phyloP scores from a whole-genome alignment of 2,797 vertebrate genomes.

The Oceanodroma leucorhoa region DNA sequence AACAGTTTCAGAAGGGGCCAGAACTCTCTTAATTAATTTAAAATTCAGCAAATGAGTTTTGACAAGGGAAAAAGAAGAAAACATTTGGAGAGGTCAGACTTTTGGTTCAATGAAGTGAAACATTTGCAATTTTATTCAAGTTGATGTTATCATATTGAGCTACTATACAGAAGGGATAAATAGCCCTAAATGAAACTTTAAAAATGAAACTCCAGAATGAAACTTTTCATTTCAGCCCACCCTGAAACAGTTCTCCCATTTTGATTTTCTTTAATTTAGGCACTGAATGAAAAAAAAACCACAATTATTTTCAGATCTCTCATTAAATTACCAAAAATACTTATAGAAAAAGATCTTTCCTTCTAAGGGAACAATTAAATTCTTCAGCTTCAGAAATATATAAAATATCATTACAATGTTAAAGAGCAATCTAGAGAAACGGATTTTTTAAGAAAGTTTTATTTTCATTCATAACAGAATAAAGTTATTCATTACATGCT shows the following conservation, averaged over 20 bases:
- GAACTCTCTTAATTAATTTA: not conserved
- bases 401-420: not conserved
- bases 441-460: slow-evolving; percentile 6
- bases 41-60: not conserved
- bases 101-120: not conserved
- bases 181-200: not conserved
- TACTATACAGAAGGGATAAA: not conserved
- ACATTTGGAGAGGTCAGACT: not conserved
- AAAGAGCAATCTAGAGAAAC: not conserved
- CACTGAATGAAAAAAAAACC: not conserved
- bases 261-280: not conserved
- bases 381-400: not conserved
- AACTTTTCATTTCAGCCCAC: not conserved
- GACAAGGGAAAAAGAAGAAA: not conserved
- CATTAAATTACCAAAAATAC: not conserved
- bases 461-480: slow-evolving; percentile 6
- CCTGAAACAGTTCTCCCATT: not conserved
- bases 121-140: not conserved
- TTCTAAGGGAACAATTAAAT: not conserved
- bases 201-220: not conserved
- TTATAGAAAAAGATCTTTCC: not conserved
- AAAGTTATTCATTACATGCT: slow-evolving; percentile 5
- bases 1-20: not conserved
- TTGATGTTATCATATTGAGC: rapidly evolving
- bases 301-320: not conserved